Conservation (phyloP, 2,113 vertebrate genomes). For the Halcyon senegalensis region DNA sequence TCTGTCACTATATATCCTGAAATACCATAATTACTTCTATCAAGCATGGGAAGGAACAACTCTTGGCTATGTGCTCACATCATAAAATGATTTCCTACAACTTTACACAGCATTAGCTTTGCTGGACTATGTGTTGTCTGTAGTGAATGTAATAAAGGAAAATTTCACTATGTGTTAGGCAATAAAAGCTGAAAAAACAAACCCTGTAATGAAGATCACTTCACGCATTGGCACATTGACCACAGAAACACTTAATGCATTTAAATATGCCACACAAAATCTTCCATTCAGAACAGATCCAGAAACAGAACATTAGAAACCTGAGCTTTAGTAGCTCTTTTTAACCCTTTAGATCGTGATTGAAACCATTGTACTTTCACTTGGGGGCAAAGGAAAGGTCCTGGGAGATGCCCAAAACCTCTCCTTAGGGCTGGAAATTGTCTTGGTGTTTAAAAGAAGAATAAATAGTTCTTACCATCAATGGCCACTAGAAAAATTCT, state of each 20-base stretch:
- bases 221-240: background rate
- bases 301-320: background rate
- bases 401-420: background rate
- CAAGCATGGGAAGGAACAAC: background rate
- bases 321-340: background rate
- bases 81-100: background rate
- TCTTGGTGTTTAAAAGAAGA: background rate
- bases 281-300: background rate
- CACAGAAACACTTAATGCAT: background rate
- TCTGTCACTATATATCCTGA: constrained; percentile 24
- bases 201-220: background rate
- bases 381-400: background rate
- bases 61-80: background rate
- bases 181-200: background rate
- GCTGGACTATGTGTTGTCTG: background rate
- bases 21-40: constrained; percentile 7
- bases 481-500: background rate
- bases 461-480: background rate
- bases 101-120: background rate
- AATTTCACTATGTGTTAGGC: background rate
- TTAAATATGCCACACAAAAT: background rate
- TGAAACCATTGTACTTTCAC: background rate
- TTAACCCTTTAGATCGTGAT: background rate
- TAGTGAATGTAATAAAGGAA: background rate
- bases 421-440: background rate